Conservation (phyloP, 2,113 vertebrate species). For the Leuciscus idus region DNA sequence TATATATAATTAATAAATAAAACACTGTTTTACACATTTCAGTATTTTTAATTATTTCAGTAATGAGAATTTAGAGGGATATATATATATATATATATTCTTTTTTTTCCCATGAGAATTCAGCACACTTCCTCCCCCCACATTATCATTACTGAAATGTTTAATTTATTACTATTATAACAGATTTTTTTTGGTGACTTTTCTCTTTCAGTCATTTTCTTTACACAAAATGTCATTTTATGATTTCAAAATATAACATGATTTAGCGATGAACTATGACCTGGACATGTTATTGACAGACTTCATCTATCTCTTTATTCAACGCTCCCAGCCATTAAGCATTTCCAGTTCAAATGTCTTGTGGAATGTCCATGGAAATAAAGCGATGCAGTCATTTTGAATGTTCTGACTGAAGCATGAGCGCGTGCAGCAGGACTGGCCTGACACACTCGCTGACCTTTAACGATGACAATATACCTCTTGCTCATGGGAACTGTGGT, state of each 20-base stretch:
- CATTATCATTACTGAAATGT: neutral
- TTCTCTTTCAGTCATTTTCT: neutral
- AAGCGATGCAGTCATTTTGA: neutral
- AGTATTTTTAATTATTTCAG: neutral
- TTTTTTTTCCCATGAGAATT: neutral
- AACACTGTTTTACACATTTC: neutral
- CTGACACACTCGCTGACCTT: constrained; percentile 62
- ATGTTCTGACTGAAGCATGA: constrained; percentile 48
- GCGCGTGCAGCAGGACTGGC: constrained; percentile 26
- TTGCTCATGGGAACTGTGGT: constrained; percentile 57
- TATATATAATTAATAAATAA: no score
- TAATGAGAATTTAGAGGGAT: neutral
- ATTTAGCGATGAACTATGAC: neutral
- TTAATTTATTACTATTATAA: neutral
- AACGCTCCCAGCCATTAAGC: neutral
- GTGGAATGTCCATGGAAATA: neutral
- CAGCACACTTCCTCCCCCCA: neutral
- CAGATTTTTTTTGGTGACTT: neutral
- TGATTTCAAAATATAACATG: neutral
- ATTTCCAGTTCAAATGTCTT: neutral
- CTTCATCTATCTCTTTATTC: no score
- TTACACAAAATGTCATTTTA: neutral
- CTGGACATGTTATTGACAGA: neutral
- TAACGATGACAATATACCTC: constrained; percentile 62
- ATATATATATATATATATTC: neutral